Base-by-base conservation (phyloP, 2,113 vertebrate genomes). In the Oryzias woworae region DNA sequence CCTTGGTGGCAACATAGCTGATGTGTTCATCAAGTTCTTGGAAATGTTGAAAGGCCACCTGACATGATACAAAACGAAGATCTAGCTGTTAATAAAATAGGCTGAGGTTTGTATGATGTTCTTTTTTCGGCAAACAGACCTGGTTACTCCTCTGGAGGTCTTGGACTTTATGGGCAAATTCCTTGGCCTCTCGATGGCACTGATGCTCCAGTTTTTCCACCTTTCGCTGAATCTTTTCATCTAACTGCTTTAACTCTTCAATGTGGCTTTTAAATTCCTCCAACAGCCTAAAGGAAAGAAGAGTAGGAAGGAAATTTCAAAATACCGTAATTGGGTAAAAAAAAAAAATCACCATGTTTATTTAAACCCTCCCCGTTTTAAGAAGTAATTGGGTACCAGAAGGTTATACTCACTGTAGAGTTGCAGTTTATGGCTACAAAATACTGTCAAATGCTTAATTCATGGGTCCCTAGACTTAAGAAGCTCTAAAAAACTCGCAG, bases 41-140 rank as follows among this genome's bases (percentile, higher is more conserved):
- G 86, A 99, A 99, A 89, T 99, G 97, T 79, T 98, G 97, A 80
- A 99, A 99, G 74, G 97, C 97, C 86, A 99, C 95, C 97, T 99
- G 81, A 79, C 88, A 45, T 53, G 36, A 80, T 0, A 17, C 44
- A 71, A 24, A 56, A 41, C 17, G 31, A 4, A 57, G 2, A 17
- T 1, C 3, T 22, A 15, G 14, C n/a, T 20, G 47, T 48, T 18
- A 48, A 20, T 10, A 3, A 48, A 48, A 48, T 3, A 48, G 26
- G 7, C 1, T 36, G 12, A 36, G 12, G 36, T 36, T 36, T 36
- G 36, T 36, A 1, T 15, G 18, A 14, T 24, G 53, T 1, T 50
- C 3, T 28, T 16, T 28, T 17, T 45, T 64, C 5, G 52, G 24
- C 22, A 31, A 69, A 50, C 86, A 84, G 76, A 99, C 97, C 95